A percentile compares a stretch with the other conserved stretches of the same genome.
Conservation (phyloP, 2,113 vertebrate genomes). For the Xenopus laevis region DNA sequence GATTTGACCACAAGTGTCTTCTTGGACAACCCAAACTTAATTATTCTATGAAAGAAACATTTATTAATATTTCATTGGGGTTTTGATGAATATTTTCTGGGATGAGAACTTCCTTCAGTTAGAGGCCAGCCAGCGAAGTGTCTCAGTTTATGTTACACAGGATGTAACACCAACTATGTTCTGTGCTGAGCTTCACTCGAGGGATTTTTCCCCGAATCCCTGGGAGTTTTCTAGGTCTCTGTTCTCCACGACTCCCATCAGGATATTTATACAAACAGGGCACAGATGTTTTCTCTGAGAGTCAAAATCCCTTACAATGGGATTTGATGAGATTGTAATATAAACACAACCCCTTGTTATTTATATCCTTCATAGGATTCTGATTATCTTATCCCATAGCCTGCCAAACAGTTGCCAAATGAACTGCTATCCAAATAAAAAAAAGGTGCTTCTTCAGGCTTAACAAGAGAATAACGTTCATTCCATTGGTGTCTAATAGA, state of each 20-base stretch:
- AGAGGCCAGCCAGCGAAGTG: not conserved
- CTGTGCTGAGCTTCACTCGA: not conserved
- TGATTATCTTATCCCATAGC: too few relatives aligned
- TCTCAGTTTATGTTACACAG: constrained; percentile 8
- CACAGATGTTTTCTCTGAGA: constrained; percentile 2
- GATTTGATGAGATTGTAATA: not conserved
- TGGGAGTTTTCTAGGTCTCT: not conserved
- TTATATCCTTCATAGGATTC: not conserved
- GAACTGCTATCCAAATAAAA: too few relatives aligned
- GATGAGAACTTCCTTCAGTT: too few relatives aligned
- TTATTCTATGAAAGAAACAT: too few relatives aligned
- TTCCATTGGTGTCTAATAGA: too few relatives aligned
- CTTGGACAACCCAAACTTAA: too few relatives aligned
- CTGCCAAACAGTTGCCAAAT: too few relatives aligned
- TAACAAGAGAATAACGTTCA: too few relatives aligned
- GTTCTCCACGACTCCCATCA: not conserved
- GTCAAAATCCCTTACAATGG: constrained; percentile 1
- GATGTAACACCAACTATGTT: constrained; percentile 9
- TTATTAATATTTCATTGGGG: too few relatives aligned
- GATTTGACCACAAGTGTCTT: too few relatives aligned
- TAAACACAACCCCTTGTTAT: not conserved
- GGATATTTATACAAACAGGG: constrained; percentile 19
- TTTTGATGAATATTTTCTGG: too few relatives aligned
- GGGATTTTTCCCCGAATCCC: constrained; percentile 10
- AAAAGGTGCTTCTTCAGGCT: too few relatives aligned